Evolutionary conservation across 2,797 vertebrate genomes (phyloP).

Genomic region (Tenualosa thibaudeaui): DNA sequence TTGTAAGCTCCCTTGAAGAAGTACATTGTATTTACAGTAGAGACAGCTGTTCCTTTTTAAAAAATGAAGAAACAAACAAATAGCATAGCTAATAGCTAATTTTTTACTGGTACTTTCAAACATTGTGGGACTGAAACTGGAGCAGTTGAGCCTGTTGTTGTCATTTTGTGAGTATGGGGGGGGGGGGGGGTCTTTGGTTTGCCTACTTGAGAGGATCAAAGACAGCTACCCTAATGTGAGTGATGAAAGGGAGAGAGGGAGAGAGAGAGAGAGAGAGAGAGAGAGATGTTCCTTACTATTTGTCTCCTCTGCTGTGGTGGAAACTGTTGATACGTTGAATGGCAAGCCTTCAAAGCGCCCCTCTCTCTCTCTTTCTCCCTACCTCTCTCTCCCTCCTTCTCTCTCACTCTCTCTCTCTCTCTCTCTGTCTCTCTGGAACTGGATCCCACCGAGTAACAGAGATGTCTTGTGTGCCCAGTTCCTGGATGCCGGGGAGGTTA

Average conservation of each 20-base stretch:
- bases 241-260: slow-evolving; percentile 1
- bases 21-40: neutral
- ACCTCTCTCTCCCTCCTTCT: neutral
- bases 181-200: neutral
- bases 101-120: neutral
- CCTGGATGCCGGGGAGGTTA: slow-evolving; percentile 80
- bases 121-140: neutral
- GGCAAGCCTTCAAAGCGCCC: slow-evolving; percentile 65
- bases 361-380: neutral
- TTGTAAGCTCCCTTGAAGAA: neutral
- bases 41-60: neutral
- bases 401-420: slow-evolving; percentile 5
- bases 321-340: slow-evolving; percentile 66
- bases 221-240: slow-evolving; percentile 13
- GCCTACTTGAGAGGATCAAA: slow-evolving; percentile 4
- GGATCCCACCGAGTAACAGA: slow-evolving; percentile 75
- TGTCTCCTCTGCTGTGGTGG: slow-evolving; percentile 32
- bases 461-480: slow-evolving; percentile 74
- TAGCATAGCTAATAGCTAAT: neutral
- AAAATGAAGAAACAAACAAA: neutral
- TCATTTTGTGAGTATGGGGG: neutral
- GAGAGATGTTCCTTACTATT: slow-evolving; percentile 15
- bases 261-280: slow-evolving; percentile 28
- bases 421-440: slow-evolving; percentile 64
- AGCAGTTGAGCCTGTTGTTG: neutral